Evolutionary conservation across 2,797 vertebrate species (phyloP), one percentile per base, ranked within the genome.

Genomic region (Gadopsis bispinosus): DNA sequence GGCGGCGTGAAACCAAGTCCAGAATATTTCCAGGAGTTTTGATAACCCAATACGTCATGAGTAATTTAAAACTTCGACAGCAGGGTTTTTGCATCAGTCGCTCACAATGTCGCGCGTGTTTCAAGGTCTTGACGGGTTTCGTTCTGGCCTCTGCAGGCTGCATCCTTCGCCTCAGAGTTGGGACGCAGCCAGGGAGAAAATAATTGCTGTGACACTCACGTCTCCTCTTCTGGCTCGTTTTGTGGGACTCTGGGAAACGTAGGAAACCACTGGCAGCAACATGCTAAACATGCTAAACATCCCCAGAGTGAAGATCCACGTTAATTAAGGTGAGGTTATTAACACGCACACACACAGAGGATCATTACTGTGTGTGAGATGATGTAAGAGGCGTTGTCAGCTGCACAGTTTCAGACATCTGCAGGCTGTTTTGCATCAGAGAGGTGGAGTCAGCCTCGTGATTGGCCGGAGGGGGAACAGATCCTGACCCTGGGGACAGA

Each of bases 401-500:
- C 84, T 85, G 77, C 77, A 70, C 55, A 45, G 26, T 73, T 61
- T 77, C 72, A 73, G 83, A 83, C 88, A 93, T 90, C 89, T 91
- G 89, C 82, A 88, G 83, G 62, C 70, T 81, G 83, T 92, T 91
- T 71, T 64, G 77, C 83, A 86, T 85, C 70, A 64, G 26, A 79
- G 79, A 73, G 93, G 93, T 16, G 91, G 89, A 90, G 90, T 29
- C 84, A 69, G 79, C 37, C 3, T 45, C 8, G 2, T 26, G 7
- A 88, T 86, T 91, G 93, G 86, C 74, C 48, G 12, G 51, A 63
- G 50, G 75, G 80, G 72, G 75, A 83, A 67, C 74, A 78, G 84
- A 83, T 81, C 80, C 54, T 0, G 33, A 83, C 86, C 77, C 86
- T 43, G 78, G 90, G 89, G 91, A 92, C 65, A 59, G 76, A 86